phyloP scores from a whole-genome alignment of 2,888 invertebrate species.

The Tyria jacobaeae region DNA sequence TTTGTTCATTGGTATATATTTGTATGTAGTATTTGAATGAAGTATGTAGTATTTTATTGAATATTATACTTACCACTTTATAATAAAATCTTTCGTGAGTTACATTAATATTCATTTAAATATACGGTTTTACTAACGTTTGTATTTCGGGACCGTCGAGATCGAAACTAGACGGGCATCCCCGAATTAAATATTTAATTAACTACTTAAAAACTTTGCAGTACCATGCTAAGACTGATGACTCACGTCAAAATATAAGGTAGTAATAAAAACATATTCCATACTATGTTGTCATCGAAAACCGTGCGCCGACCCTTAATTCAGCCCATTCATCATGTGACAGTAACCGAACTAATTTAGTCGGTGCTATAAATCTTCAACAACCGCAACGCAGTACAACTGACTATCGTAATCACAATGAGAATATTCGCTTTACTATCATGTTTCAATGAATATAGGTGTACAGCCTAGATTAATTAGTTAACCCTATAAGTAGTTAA shows the following conservation, averaged over 20 bases:
- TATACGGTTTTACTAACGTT: no score
- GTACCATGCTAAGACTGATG: not conserved
- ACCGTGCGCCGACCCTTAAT: conserved; percentile 37
- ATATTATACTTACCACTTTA: no score
- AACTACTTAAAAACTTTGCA: not conserved
- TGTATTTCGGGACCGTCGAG: no score
- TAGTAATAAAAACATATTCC: conserved; percentile 45
- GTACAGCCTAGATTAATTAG: no score
- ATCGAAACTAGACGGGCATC: no score
- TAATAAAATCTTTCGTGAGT: no score
- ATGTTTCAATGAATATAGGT: not conserved
- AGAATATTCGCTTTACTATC: not conserved
- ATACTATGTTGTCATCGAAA: conserved; percentile 44
- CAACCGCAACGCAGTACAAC: conserved; percentile 31
- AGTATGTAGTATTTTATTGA: no score
- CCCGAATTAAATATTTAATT: no score
- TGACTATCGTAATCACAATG: conserved; percentile 8
- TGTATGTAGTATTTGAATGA: no score
- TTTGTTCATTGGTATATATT: no score
- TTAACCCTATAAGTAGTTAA: no score
- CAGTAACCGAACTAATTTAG: conserved; percentile 57
- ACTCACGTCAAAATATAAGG: not conserved
- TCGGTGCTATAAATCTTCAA: conserved; percentile 58
- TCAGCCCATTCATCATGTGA: conserved; percentile 54
- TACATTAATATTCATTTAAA: no score